These are phyloP conservation scores for Asarcornis scutulata DNA, from an alignment of 2,113 vertebrate species.

Conservation along the genomic window DNA sequence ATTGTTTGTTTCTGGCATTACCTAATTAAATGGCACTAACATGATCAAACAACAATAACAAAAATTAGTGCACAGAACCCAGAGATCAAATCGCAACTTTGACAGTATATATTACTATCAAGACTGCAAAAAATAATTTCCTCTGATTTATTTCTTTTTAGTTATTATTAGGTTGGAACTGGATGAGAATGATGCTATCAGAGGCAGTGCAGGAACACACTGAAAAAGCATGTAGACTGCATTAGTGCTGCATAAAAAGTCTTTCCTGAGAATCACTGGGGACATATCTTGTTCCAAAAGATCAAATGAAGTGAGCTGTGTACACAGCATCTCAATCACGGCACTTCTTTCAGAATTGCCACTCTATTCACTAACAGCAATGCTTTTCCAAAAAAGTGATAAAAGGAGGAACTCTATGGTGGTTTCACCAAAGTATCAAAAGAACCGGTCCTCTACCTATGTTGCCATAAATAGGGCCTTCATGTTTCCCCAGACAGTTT, in stretches of 20 bases:
- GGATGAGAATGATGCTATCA: too few relatives aligned
- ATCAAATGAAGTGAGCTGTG: too few relatives aligned
- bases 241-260: not conserved
- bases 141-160: not conserved
- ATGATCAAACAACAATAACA: not conserved
- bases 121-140: not conserved
- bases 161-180: not conserved
- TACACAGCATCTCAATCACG: too few relatives aligned
- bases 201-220: not conserved
- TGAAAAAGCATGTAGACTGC: too few relatives aligned
- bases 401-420: not conserved
- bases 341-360: not conserved
- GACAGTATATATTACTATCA: not conserved
- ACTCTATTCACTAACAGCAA: not conserved
- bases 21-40: not conserved
- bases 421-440: not conserved
- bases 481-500: not conserved
- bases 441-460: not conserved
- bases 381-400: not conserved
- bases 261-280: not conserved
- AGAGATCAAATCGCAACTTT: not conserved
- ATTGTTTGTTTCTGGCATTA: not conserved
- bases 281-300: not conserved
- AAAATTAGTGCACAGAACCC: not conserved
- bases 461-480: not conserved